These are phyloP conservation scores for Nomada flava DNA, from an alignment of 2,888 invertebrate genomes.

Conservation along the genomic window DNA sequence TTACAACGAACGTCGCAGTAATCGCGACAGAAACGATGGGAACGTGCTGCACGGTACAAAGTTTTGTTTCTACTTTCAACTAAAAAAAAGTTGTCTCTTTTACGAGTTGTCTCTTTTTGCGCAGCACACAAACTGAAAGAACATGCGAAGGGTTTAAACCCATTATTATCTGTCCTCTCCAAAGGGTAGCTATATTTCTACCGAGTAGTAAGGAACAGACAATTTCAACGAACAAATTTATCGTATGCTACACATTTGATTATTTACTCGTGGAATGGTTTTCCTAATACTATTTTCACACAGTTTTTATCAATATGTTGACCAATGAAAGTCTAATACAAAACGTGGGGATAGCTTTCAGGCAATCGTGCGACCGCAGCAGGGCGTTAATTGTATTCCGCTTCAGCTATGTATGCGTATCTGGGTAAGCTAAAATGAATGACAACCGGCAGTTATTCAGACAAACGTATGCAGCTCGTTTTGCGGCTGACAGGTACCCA, in stretches of 20 bases:
- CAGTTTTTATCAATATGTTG: background rate
- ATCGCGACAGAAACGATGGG: background rate
- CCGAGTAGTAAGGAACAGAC: too few relatives aligned
- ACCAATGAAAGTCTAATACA: background rate
- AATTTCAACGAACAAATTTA: background rate
- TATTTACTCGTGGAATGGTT: too few relatives aligned
- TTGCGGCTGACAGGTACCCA: background rate
- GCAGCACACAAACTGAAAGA: background rate
- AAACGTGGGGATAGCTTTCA: background rate
- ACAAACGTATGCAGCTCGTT: background rate
- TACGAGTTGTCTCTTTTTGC: background rate
- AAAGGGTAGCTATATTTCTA: background rate
- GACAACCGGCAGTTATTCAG: background rate
- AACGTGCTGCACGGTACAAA: background rate
- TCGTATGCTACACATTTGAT: too few relatives aligned
- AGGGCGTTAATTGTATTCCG: conserved; percentile 3
- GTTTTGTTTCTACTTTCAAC: background rate
- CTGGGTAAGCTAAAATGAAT: background rate
- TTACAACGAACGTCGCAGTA: background rate
- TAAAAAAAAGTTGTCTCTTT: too few relatives aligned
- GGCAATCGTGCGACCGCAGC: background rate
- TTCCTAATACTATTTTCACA: background rate
- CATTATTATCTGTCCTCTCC: background rate
- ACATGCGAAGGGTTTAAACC: background rate
- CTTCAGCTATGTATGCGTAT: background rate